Percentiles rank a stretch among this genome's conserved stretches.
Conservation (phyloP, 1,140 invertebrate genomes). For the Zaprionus vittiger region DNA sequence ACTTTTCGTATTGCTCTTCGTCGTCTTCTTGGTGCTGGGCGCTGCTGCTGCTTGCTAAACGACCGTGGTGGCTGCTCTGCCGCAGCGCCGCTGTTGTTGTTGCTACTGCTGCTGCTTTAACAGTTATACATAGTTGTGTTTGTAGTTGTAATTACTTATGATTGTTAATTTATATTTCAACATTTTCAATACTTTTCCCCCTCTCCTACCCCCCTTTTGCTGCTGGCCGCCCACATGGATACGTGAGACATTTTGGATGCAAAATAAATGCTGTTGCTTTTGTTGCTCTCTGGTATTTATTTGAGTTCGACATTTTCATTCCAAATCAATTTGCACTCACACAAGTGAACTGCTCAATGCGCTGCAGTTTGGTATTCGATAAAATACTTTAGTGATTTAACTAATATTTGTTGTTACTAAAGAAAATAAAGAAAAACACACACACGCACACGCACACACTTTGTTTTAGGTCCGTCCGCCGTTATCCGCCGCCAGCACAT, state of each 20-base stretch:
- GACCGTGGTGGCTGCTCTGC: constrained; percentile 48
- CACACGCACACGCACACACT: constrained; percentile 38
- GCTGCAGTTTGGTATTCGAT: constrained; percentile 36
- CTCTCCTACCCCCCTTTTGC: background rate
- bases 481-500: constrained; percentile 50
- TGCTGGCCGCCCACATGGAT: constrained; percentile 15
- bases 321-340: constrained; percentile 44
- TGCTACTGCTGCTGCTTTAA: constrained; percentile 17
- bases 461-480: constrained; percentile 47
- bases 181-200: constrained; percentile 16
- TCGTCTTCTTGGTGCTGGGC: constrained; percentile 32
- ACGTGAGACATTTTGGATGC: constrained; percentile 27
- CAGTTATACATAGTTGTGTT: constrained; percentile 44
- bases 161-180: constrained; percentile 43
- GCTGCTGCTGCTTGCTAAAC: constrained; percentile 43
- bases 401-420: constrained; percentile 43
- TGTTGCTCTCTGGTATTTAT: constrained; percentile 20
- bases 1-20: constrained; percentile 55
- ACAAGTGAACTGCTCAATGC: constrained; percentile 16
- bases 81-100: constrained; percentile 32
- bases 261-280: constrained; percentile 25
- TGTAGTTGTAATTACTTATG: constrained; percentile 42
- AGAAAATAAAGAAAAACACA: constrained; percentile 38
- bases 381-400: constrained; percentile 41
- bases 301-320: constrained; percentile 43